Evolutionary conservation across 2,113 vertebrate genomes (phyloP).

Genomic region (Circaetus gallicus): DNA sequence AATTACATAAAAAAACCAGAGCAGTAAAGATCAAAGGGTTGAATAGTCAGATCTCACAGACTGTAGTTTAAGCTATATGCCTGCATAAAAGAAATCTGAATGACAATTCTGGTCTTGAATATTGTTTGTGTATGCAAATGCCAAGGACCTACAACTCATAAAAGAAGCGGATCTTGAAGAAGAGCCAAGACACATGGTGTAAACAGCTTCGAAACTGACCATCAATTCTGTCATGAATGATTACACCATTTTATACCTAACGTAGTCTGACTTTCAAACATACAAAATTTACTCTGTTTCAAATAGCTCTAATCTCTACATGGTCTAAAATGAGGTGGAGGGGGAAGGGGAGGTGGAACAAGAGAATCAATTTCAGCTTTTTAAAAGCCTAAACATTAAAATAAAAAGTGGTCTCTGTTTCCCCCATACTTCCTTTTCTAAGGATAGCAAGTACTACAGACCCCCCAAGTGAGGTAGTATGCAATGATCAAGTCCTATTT

Average conservation of each 20-base stretch:
- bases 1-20: background rate
- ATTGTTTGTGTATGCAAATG: background rate
- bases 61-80: background rate
- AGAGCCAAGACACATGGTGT: background rate
- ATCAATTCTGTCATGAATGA: background rate
- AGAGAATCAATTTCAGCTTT: background rate
- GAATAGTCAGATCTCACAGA: background rate
- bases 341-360: background rate
- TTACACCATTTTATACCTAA: background rate
- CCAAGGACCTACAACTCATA: background rate
- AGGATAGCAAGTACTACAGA: background rate
- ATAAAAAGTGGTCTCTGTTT: background rate
- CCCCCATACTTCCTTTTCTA: background rate
- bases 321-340: background rate
- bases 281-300: background rate
- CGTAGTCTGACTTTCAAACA: background rate
- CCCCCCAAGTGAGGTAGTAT: background rate
- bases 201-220: background rate
- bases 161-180: background rate
- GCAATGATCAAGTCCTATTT: background rate
- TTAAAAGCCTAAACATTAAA: background rate
- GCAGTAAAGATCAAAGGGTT: background rate
- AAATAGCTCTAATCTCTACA: background rate
- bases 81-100: background rate
- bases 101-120: background rate